Evolutionary conservation across 2,888 invertebrate species (phyloP).

Genomic region (Ariolimax columbianus): DNA sequence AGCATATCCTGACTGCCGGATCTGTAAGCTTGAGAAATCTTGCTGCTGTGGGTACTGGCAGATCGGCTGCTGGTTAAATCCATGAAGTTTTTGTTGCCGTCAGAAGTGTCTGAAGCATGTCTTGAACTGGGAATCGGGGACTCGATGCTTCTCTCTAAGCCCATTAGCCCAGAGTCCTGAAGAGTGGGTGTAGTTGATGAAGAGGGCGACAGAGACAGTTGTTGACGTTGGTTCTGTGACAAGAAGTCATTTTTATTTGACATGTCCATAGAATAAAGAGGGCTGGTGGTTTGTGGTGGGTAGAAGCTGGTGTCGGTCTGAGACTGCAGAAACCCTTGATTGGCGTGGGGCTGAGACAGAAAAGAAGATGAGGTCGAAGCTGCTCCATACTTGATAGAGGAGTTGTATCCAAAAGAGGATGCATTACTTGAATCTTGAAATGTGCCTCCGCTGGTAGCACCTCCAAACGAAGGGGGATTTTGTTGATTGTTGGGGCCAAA

Average conservation of each 20-base stretch:
- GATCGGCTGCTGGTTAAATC: slow-evolving; percentile 27
- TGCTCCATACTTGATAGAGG: neutral
- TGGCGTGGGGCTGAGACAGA: slow-evolving; percentile 27
- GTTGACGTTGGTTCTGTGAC: slow-evolving; percentile 28
- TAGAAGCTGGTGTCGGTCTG: neutral
- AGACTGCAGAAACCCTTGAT: neutral
- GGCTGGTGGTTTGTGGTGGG: slow-evolving; percentile 17
- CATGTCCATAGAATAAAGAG: slow-evolving; percentile 17
- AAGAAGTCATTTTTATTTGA: neutral
- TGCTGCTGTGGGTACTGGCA: neutral
- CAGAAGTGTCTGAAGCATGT: slow-evolving; percentile 33
- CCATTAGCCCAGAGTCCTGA: neutral
- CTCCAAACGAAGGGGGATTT: slow-evolving; percentile 27
- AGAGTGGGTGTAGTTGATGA: slow-evolving; percentile 28
- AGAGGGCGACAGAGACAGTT: slow-evolving; percentile 19
- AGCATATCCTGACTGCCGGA: slow-evolving; percentile 22
- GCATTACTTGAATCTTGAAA: slow-evolving; percentile 7
- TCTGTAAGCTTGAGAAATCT: slow-evolving; percentile 13
- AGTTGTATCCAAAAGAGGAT: slow-evolving; percentile 33
- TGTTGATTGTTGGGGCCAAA: slow-evolving; percentile 28
- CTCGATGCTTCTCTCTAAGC: neutral
- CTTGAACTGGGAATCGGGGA: slow-evolving; percentile 36
- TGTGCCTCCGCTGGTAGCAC: neutral
- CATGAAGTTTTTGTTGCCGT: slow-evolving; percentile 31
- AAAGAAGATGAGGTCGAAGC: slow-evolving; percentile 38